Percentiles rank a stretch among this genome's conserved stretches.
Conservation (phyloP, 2,113 vertebrate genomes). For the Halcyon malimbica region DNA sequence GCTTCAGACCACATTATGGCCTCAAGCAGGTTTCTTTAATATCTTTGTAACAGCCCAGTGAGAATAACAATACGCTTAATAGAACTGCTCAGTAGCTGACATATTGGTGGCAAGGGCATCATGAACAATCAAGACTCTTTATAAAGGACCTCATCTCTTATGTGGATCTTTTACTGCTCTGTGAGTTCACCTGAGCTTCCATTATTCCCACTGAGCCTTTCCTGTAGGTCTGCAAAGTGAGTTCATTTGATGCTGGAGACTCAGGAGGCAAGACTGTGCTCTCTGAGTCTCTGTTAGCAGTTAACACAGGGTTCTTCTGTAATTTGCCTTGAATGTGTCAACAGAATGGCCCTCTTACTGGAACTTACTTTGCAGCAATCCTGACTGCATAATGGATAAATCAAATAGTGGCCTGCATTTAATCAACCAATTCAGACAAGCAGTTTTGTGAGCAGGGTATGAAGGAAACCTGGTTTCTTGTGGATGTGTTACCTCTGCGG, state of each 20-base stretch:
- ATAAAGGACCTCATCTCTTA: neutral
- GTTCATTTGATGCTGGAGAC: neutral
- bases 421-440: neutral
- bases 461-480: neutral
- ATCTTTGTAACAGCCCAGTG: neutral
- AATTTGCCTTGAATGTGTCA: neutral
- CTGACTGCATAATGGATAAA: neutral
- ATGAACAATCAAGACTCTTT: neutral
- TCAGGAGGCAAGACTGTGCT: neutral
- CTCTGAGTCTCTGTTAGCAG: neutral
- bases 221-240: neutral
- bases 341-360: neutral
- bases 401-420: neutral
- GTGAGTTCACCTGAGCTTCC: neutral
- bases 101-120: neutral
- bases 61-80: neutral
- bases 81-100: neutral
- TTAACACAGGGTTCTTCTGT: neutral
- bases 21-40: neutral
- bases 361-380: fast-evolving
- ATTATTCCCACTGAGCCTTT: neutral
- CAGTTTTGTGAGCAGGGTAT: neutral
- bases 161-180: neutral
- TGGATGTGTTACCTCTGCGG: neutral
- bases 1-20: neutral